These are phyloP conservation scores for Laodelphax striatellus DNA, from an alignment of 1,140 invertebrate genomes.

Conservation along the genomic window DNA sequence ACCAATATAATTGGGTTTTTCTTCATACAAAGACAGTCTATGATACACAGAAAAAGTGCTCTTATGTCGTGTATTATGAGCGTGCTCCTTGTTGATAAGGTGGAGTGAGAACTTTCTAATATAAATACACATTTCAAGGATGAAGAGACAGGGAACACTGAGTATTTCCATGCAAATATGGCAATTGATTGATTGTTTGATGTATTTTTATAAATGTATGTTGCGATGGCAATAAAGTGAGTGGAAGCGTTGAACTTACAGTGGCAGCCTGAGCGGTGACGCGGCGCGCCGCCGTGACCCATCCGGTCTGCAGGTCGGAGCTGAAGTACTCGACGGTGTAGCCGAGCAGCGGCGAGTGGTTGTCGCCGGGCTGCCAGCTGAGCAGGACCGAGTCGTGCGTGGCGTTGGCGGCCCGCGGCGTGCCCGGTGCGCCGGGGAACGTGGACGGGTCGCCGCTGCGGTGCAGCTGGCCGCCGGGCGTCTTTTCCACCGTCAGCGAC, in stretches of 20 bases:
- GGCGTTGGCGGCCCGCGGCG: slow-evolving; percentile 57
- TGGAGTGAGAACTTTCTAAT: no score
- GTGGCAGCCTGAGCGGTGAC: slow-evolving; percentile 51
- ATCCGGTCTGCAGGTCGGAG: slow-evolving; percentile 65
- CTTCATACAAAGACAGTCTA: no score
- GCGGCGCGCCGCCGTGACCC: slow-evolving; percentile 54
- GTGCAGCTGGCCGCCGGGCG: slow-evolving; percentile 72
- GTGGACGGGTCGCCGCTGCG: slow-evolving; percentile 61
- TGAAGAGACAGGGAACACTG: no score
- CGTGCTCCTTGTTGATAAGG: no score
- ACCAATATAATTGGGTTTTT: no score
- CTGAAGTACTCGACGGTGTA: slow-evolving; percentile 87
- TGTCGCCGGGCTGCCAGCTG: slow-evolving; percentile 42
- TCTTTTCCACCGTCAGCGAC: slow-evolving; percentile 62
- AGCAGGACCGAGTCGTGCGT: slow-evolving; percentile 64
- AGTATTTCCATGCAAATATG: no score
- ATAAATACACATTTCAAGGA: no score
- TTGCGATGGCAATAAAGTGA: no score
- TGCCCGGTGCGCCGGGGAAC: slow-evolving; percentile 62
- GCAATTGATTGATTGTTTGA: no score
- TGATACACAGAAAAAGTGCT: no score
- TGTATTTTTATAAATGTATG: no score
- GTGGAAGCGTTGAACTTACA: slow-evolving; percentile 42
- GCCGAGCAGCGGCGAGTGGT: slow-evolving; percentile 37
- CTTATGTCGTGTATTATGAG: no score